phyloP scores from a whole-genome alignment of 1,140 invertebrate genomes.

The Euschistus heros region DNA sequence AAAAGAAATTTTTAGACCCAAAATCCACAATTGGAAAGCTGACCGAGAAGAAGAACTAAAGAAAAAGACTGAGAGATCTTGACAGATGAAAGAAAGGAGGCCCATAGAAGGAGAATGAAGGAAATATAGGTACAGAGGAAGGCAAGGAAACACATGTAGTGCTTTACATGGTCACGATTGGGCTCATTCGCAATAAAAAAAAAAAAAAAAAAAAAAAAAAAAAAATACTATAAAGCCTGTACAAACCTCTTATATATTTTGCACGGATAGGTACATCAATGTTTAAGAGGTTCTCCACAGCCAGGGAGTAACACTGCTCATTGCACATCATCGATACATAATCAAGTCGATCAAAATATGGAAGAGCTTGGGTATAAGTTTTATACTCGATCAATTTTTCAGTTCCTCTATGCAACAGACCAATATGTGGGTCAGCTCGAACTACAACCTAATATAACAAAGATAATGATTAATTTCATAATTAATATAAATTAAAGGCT shows the following conservation, averaged over 20 bases:
- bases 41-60: too few species aligned
- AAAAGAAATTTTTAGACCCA: too few species aligned
- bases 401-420: constrained; percentile 88
- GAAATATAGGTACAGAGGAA: too few species aligned
- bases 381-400: constrained; percentile 99
- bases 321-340: constrained; percentile 99
- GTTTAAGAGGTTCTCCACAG: constrained; percentile 91
- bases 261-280: constrained; percentile 88
- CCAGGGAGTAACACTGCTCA: constrained; percentile 92
- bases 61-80: too few species aligned
- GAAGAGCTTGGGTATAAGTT: constrained; percentile 92
- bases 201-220: too few species aligned
- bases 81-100: too few species aligned
- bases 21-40: too few species aligned
- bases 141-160: too few species aligned
- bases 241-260: constrained; percentile 89
- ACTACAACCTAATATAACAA: constrained; percentile 54
- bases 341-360: constrained; percentile 97
- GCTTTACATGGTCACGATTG: too few species aligned
- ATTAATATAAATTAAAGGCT: not conserved
- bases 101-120: too few species aligned
- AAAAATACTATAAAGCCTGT: constrained; percentile 12
- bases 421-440: constrained; percentile 91
- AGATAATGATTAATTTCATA: too few species aligned
- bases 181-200: too few species aligned